phyloP scores from a whole-genome alignment of 30 jellyfish, hydroid and myxozoan genomes.

The Nemopilema nomurai region DNA sequence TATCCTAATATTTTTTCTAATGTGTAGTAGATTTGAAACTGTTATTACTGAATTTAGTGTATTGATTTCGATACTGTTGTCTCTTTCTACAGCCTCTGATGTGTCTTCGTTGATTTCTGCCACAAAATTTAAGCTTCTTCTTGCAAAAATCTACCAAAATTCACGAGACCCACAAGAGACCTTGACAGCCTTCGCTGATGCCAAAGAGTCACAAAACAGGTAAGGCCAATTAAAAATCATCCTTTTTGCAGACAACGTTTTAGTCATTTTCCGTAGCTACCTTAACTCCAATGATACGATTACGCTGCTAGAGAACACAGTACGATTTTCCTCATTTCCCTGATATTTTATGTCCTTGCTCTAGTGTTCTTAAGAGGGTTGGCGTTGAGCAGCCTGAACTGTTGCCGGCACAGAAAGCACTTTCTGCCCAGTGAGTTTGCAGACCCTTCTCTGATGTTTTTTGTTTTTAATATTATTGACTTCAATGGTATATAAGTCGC shows the following conservation, averaged over 20 bases:
- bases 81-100: slow-evolving; percentile 63
- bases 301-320: too few relatives aligned
- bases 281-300: too few relatives aligned
- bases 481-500: too few relatives aligned
- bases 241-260: neutral
- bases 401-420: slow-evolving; percentile 68
- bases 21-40: too few relatives aligned
- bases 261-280: too few relatives aligned
- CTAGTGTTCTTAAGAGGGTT: slow-evolving; percentile 89
- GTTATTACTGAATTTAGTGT: too few relatives aligned
- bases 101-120: slow-evolving; percentile 77
- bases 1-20: too few relatives aligned
- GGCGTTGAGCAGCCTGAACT: slow-evolving; percentile 94
- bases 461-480: neutral
- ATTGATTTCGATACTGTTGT: too few relatives aligned
- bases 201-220: slow-evolving; percentile 92
- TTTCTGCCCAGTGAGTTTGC: slow-evolving; percentile 79
- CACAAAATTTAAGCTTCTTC: slow-evolving; percentile 74
- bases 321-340: slow-evolving; percentile 1
- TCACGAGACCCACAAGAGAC: slow-evolving; percentile 66
- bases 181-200: slow-evolving; percentile 61
- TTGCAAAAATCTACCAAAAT: slow-evolving; percentile 73
- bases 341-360: neutral
- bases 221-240: slow-evolving; percentile 10
- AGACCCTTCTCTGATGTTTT: neutral